phyloP scores from a whole-genome alignment of 2,888 invertebrate species.

The Acleris emargana region DNA sequence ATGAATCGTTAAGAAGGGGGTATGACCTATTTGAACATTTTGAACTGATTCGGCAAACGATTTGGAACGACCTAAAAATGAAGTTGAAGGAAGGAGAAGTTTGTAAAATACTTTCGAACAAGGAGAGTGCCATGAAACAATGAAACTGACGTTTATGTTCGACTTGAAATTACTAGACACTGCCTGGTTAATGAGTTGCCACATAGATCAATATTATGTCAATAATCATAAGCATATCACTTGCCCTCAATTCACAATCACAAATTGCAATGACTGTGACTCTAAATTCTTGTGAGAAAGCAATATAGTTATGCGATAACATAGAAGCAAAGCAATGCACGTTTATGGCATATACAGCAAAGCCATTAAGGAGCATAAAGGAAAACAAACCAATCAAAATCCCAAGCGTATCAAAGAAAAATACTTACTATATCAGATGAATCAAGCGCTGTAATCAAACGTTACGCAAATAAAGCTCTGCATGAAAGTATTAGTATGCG shows the following conservation, averaged over 20 bases:
- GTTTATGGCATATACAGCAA: neutral
- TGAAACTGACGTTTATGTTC: no score
- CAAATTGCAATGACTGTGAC: conserved; percentile 48
- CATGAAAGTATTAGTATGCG: conserved; percentile 45
- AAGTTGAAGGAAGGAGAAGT: no score
- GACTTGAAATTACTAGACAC: no score
- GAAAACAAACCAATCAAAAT: neutral
- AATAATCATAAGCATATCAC: conserved; percentile 26
- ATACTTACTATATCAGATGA: neutral
- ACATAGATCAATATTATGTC: conserved; percentile 4
- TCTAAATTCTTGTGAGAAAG: conserved; percentile 35
- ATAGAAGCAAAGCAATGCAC: neutral
- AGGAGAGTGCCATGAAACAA: no score
- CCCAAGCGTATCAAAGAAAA: neutral
- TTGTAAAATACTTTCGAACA: no score
- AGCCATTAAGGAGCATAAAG: neutral
- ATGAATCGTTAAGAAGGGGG: no score
- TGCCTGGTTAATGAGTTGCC: neutral
- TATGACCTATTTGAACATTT: no score
- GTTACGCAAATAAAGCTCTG: conserved; percentile 52
- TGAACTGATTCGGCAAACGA: no score
- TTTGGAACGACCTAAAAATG: no score
- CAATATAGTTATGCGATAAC: conserved; percentile 29
- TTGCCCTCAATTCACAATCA: conserved; percentile 48
- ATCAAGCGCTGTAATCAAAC: conserved; percentile 38